A percentile compares a stretch with the other conserved stretches of the same genome.
These are phyloP conservation scores for Zelleria hepariella DNA, from an alignment of 2,888 invertebrate species.

Conservation along the genomic window DNA sequence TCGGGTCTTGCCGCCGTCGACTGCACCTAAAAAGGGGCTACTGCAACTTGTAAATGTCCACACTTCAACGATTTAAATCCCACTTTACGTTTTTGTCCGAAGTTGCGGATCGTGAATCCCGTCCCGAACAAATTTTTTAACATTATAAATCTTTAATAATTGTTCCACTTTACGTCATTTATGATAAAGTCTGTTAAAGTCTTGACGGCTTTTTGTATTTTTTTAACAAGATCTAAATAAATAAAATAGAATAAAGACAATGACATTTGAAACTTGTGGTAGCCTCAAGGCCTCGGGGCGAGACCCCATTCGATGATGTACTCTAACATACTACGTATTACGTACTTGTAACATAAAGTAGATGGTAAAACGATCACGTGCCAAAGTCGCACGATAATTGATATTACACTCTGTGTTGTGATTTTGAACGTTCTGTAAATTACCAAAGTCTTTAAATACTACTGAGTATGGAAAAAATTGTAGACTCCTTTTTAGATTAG, in stretches of 20 bases:
- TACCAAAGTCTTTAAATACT: slow-evolving; percentile 62
- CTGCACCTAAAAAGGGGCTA: not conserved
- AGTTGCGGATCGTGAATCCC: too few species aligned
- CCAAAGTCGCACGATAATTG: slow-evolving; percentile 64
- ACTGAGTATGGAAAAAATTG: slow-evolving; percentile 37
- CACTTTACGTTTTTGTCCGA: too few species aligned
- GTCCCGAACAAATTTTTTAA: too few species aligned
- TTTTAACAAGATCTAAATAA: too few species aligned
- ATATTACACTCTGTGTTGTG: slow-evolving; percentile 74
- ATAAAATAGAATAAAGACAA: too few species aligned
- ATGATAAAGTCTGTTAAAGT: too few species aligned
- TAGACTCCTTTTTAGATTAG: slow-evolving; percentile 69
- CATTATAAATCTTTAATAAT: too few species aligned
- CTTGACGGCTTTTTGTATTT: too few species aligned
- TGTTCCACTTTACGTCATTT: too few species aligned
- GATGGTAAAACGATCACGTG: slow-evolving; percentile 43
- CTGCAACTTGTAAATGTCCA: too few species aligned
- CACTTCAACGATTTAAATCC: too few species aligned
- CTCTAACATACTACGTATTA: slow-evolving; percentile 24
- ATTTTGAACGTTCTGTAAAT: slow-evolving; percentile 72
- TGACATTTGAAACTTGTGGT: not conserved
- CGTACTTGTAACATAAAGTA: slow-evolving; percentile 56
- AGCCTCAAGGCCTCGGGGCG: not conserved
- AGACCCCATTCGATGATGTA: not conserved
- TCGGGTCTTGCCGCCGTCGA: not conserved